phyloP scores from a whole-genome alignment of 2,113 vertebrate genomes.

The Rissa tridactyla region DNA sequence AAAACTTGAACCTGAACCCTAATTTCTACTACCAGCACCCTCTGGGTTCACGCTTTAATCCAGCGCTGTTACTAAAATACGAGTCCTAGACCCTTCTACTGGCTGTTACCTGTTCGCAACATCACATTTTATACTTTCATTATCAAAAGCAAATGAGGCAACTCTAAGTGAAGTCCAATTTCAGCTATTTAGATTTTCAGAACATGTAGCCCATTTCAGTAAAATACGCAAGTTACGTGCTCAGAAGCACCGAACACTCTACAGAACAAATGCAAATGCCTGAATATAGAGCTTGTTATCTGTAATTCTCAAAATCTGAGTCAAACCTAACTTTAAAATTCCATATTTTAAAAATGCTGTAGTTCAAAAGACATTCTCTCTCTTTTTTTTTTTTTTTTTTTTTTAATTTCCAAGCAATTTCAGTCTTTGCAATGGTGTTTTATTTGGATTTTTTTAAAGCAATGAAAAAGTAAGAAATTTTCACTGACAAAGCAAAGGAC shows the following conservation, averaged over 20 bases:
- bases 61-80: background rate
- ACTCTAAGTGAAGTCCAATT: background rate
- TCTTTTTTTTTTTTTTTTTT: too few species aligned
- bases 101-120: background rate
- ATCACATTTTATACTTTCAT: background rate
- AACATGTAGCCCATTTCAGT: background rate
- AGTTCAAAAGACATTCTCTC: background rate
- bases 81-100: background rate
- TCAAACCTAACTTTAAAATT: background rate
- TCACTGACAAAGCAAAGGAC: background rate
- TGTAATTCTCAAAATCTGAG: background rate
- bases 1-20: background rate
- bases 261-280: background rate
- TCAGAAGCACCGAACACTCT: background rate
- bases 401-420: background rate
- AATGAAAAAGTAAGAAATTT: background rate
- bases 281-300: background rate
- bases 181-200: constrained; percentile 29
- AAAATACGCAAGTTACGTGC: background rate
- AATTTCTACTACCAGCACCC: background rate
- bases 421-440: background rate
- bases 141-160: constrained; percentile 1
- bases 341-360: background rate
- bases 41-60: background rate
- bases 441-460: background rate